phyloP scores from a whole-genome alignment of 2,113 vertebrate genomes.

The Sterrhoptilus dennistouni region DNA sequence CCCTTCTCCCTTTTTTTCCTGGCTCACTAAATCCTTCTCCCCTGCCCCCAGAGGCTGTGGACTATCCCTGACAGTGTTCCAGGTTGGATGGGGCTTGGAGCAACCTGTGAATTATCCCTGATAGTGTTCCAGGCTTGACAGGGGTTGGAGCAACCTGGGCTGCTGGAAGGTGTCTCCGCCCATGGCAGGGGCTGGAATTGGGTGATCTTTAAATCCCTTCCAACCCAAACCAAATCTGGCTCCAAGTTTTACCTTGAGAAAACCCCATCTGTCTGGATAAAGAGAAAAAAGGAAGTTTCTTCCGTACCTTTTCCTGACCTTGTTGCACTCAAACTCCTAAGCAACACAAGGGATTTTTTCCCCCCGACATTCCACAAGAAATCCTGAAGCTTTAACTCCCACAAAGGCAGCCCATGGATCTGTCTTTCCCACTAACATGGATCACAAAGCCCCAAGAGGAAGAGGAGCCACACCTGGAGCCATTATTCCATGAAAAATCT shows the following conservation, averaged over 20 bases:
- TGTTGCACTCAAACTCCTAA: not conserved
- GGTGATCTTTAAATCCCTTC: not conserved
- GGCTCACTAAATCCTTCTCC: not conserved
- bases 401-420: not conserved
- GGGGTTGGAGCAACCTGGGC: not conserved
- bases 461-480: not conserved
- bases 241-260: not conserved
- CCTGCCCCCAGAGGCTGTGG: not conserved
- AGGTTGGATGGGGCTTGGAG: not conserved
- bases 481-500: not conserved
- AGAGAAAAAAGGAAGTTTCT: not conserved
- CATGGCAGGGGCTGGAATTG: not conserved
- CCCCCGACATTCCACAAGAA: rapidly evolving
- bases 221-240: not conserved
- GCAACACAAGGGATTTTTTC: not conserved
- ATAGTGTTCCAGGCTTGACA: not conserved
- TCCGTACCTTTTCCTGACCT: not conserved
- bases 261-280: not conserved
- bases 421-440: rapidly evolving
- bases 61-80: not conserved
- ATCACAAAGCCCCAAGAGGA: not conserved
- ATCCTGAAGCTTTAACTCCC: not conserved
- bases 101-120: not conserved
- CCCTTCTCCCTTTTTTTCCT: not conserved
- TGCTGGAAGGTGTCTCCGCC: not conserved